These are phyloP conservation scores for Rhabdornis inornatus DNA, from an alignment of 2,113 vertebrate genomes.

Conservation along the genomic window DNA sequence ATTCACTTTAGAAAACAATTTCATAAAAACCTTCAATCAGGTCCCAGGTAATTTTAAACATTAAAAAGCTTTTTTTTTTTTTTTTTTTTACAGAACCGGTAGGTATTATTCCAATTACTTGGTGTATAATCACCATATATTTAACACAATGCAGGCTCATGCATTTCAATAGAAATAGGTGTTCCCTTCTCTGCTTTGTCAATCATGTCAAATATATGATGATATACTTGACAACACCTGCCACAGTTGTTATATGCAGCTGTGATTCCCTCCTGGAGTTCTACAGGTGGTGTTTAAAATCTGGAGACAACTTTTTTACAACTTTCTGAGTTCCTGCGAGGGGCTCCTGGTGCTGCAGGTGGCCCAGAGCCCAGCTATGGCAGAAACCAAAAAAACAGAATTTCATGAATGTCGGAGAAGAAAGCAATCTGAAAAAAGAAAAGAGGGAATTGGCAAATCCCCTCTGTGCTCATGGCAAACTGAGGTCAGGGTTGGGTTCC, in stretches of 20 bases:
- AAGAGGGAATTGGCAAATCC: not conserved
- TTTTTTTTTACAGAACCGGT: conserved; percentile 57
- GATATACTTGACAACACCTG: conserved; percentile 66
- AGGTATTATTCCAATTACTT: conserved; percentile 57
- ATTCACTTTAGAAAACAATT: conserved; percentile 75
- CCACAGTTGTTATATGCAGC: conserved; percentile 13
- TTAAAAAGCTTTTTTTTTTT: conserved; percentile 58
- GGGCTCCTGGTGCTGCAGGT: not conserved
- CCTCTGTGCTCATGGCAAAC: not conserved
- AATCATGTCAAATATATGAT: conserved; percentile 55
- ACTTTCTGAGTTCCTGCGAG: not conserved
- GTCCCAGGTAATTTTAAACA: conserved; percentile 72
- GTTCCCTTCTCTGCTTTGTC: conserved; percentile 53
- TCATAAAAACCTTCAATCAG: conserved; percentile 71
- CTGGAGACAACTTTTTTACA: conserved; percentile 42
- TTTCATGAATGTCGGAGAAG: not conserved
- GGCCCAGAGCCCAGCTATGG: not conserved
- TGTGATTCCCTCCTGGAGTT: conserved; percentile 44
- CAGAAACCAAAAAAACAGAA: not conserved
- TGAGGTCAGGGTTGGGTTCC: not conserved
- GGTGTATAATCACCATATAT: conserved; percentile 65
- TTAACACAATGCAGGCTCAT: conserved; percentile 50
- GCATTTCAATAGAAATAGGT: conserved; percentile 57
- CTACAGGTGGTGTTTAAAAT: conserved; percentile 51
- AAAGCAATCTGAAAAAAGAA: not conserved